A percentile compares a stretch with the other conserved stretches of the same genome.
Evolutionary conservation across 1,140 invertebrate species (phyloP).

Genomic region (Babylonia areolata): DNA sequence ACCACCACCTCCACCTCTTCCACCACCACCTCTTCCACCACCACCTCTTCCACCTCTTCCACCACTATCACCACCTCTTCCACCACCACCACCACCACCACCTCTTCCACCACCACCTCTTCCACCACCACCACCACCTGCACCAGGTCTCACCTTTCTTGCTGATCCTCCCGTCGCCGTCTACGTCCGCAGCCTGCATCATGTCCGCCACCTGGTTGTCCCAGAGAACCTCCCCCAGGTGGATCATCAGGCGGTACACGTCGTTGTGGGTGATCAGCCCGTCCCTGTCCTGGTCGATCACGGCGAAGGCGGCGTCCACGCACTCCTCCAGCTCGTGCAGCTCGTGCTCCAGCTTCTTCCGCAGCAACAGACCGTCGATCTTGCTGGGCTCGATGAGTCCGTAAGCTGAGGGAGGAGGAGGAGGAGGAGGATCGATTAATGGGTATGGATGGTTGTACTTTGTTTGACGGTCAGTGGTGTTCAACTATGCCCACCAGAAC

Average conservation of each 20-base stretch:
- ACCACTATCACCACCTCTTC: no score
- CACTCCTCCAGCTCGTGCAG: conserved; percentile 46
- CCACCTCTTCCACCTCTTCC: no score
- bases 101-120: no score
- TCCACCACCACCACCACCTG: background rate
- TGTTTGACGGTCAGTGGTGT: no score
- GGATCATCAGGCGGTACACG: conserved; percentile 93
- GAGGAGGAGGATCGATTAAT: background rate
- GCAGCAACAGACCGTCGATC: conserved; percentile 51
- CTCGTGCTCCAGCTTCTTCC: conserved; percentile 38
- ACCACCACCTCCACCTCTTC: no score
- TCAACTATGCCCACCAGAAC: no score
- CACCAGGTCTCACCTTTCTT: conserved; percentile 56
- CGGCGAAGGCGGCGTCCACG: conserved; percentile 46
- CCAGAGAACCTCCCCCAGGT: conserved; percentile 93
- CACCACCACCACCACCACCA: no score
- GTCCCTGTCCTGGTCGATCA: conserved; percentile 88
- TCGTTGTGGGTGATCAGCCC: conserved; percentile 96
- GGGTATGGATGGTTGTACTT: background rate
- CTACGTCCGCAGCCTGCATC: conserved; percentile 92
- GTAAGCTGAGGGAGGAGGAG: conserved; percentile 40
- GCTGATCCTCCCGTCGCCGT: conserved; percentile 82
- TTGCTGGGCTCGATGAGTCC: conserved; percentile 51
- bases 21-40: no score
- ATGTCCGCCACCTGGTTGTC: conserved; percentile 94